phyloP scores from a whole-genome alignment of 2,888 invertebrate genomes.

The Gisinianus flammeolus region DNA sequence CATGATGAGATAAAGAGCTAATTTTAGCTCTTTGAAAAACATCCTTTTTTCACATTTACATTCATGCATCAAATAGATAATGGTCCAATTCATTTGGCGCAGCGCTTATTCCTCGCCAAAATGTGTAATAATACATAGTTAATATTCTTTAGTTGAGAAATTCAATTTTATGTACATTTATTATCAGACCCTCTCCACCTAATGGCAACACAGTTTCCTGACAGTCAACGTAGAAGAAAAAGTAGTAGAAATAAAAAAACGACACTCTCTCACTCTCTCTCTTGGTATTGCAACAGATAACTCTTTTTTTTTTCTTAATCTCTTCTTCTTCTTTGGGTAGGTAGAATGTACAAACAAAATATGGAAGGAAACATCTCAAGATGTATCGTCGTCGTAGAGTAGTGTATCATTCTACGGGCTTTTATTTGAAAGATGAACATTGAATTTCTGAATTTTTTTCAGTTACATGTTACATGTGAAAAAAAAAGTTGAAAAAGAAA shows the following conservation, averaged over 20 bases:
- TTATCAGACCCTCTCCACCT: not conserved
- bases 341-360: not conserved
- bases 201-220: not conserved
- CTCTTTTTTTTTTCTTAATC: not conserved
- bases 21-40: slow-evolving; percentile 44
- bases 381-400: not conserved
- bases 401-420: not conserved
- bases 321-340: not conserved
- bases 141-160: not conserved
- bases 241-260: not conserved
- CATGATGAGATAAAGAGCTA: slow-evolving; percentile 37
- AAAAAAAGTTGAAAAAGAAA: not conserved
- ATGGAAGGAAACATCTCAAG: not conserved
- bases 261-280: not conserved
- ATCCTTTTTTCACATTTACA: slow-evolving; percentile 28
- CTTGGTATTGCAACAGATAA: not conserved
- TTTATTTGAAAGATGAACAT: slow-evolving; percentile 4
- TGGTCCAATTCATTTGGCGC: slow-evolving; percentile 46
- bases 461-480: not conserved
- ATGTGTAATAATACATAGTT: slow-evolving; percentile 3
- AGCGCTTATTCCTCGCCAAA: slow-evolving; percentile 3
- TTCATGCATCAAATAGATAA: slow-evolving; percentile 48
- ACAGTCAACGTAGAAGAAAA: not conserved
- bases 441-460: not conserved
- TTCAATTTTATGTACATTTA: slow-evolving; percentile 9